Base-by-base conservation (phyloP, 2,797 vertebrate species). In the Notoglanidium macrostoma region DNA sequence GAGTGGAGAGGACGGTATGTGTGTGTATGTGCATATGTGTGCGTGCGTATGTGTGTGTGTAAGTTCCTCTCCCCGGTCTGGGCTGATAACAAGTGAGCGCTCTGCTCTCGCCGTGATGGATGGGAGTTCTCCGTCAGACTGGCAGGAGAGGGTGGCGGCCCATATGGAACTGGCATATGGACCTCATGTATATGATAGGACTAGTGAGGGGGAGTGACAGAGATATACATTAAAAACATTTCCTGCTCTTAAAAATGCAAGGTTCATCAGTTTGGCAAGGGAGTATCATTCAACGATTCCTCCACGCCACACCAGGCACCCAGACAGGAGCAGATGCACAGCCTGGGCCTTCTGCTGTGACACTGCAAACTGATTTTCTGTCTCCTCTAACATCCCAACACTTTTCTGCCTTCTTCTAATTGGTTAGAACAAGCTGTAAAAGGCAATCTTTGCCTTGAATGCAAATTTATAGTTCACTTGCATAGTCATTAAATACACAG, bases 141-240 rank as follows among this genome's bases (percentile, higher is more conserved):
- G 95, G 95, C 95, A 96, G 95, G 93, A 93, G 93, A 95, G 94
- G 95, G 94, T 95, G 94, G 92, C 91, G 94, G 95, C 94, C 95
- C 96, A 96, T 96, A 96, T 96, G 96, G 96, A 95, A 93, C 93
- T 93, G 94, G 95, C 96, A 96, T 96, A 96, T 96, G 95, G 95
- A 94, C 94, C 95, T 93, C 93, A 93, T 94, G 95, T 93, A 92
- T 93, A 95, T 93, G 95, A 94, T 92, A 94, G 94, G 90, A 91
- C 92, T 91, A 92, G 86, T 93, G 94, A 91, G 94, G 92, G 93
- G 93, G 92, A 94, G 93, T 95, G 95, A 96, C 95, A 95, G 93
- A 95, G 93, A 95, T 95, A 94, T 95, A 95, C 95, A 95, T 96
- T 96, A 95, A 95, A 95, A 92, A 93, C 92, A 90, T 87, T 92